Conservation (phyloP, 2,888 invertebrate genomes). For the Athalia cordata region DNA sequence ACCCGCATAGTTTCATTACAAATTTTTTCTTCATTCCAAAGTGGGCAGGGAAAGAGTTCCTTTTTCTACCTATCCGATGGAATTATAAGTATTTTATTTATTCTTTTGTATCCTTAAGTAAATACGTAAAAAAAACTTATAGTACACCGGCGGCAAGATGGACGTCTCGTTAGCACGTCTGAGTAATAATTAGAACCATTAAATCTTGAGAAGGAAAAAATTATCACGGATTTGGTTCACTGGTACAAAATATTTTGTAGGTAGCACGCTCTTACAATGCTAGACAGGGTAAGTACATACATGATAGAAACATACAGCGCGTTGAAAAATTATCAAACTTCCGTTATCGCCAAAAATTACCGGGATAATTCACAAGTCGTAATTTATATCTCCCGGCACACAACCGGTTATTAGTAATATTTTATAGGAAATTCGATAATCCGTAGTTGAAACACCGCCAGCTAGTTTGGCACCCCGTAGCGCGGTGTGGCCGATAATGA, state of each 20-base stretch:
- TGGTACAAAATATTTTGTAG: background rate
- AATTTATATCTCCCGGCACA: too few relatives aligned
- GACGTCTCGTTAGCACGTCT: constrained; percentile 44
- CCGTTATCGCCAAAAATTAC: too few relatives aligned
- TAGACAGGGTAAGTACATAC: background rate
- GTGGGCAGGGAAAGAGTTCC: background rate
- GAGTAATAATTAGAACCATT: constrained; percentile 45
- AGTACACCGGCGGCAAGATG: constrained; percentile 22
- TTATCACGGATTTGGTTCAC: constrained; percentile 40
- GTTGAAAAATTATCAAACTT: too few relatives aligned
- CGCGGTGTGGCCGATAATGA: too few relatives aligned
- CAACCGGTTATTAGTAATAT: too few relatives aligned
- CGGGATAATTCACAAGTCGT: too few relatives aligned
- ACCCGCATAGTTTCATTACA: too few relatives aligned
- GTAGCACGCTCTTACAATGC: too few relatives aligned
- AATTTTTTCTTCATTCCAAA: background rate
- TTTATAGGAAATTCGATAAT: too few relatives aligned
- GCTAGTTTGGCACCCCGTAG: too few relatives aligned
- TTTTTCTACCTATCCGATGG: background rate
- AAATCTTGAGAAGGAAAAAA: constrained; percentile 25
- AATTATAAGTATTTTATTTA: constrained; percentile 32
- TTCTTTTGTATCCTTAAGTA: constrained; percentile 38
- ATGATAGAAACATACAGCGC: background rate
- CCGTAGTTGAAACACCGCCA: too few relatives aligned
- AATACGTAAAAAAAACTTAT: constrained; percentile 4